These are phyloP conservation scores for Myotis planiceps DNA, from an alignment of 2,797 vertebrate genomes.

Conservation along the genomic window DNA sequence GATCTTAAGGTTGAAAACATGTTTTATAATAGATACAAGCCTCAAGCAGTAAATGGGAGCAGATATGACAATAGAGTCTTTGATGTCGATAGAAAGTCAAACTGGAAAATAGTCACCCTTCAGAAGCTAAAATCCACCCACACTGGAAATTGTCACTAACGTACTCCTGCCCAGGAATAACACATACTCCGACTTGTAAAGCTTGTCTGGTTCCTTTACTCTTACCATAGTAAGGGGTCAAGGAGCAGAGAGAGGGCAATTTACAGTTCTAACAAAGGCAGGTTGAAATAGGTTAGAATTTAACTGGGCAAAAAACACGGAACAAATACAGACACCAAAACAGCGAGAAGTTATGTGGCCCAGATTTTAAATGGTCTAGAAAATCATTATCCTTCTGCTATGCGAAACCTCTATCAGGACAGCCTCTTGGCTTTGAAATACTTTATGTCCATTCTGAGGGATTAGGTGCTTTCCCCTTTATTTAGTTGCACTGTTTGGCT, in stretches of 20 bases:
- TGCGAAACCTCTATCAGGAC: not conserved
- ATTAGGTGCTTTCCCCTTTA: not conserved
- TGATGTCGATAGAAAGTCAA: slow-evolving; percentile 73
- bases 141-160: slow-evolving; percentile 82
- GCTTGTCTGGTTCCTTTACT: slow-evolving; percentile 38
- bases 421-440: not conserved
- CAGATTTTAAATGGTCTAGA: not conserved
- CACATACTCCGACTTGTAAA: slow-evolving; percentile 33
- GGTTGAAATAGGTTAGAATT: not conserved
- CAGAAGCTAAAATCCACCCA: slow-evolving; percentile 80
- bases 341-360: not conserved
- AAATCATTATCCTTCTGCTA: not conserved
- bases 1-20: slow-evolving; percentile 39
- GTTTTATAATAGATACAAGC: slow-evolving; percentile 40
- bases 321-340: not conserved
- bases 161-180: slow-evolving; percentile 67
- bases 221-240: slow-evolving; percentile 54
- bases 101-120: slow-evolving; percentile 81
- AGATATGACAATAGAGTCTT: slow-evolving; percentile 61
- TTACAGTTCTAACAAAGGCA: slow-evolving; percentile 23
- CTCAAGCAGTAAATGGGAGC: slow-evolving; percentile 25
- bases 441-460: not conserved
- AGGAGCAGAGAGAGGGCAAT: not conserved
- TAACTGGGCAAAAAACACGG: not conserved
- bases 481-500: not conserved